phyloP scores from a whole-genome alignment of 2,888 invertebrate genomes.

The Netelia fuscicornis region DNA sequence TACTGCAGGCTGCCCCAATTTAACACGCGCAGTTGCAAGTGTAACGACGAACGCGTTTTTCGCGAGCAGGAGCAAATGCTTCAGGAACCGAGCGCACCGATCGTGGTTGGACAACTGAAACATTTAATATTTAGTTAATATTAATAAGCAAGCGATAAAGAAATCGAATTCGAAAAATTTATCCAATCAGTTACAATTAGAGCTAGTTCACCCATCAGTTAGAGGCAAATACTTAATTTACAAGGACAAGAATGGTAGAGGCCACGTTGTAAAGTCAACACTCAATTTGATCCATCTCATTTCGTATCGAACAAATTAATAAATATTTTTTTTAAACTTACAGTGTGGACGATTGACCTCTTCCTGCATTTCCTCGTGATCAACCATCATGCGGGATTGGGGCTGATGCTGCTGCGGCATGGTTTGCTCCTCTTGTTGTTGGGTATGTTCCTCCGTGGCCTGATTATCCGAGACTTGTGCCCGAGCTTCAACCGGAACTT shows the following conservation, averaged over 20 bases:
- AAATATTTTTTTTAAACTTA: slow-evolving; percentile 84
- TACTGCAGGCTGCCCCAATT: slow-evolving; percentile 63
- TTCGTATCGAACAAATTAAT: slow-evolving; percentile 6
- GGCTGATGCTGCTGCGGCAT: slow-evolving; percentile 85
- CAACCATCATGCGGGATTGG: slow-evolving; percentile 81
- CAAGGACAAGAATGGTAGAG: no score
- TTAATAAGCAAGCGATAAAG: background rate
- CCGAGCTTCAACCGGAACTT: slow-evolving; percentile 79
- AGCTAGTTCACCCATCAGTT: no score
- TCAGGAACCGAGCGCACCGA: slow-evolving; percentile 89
- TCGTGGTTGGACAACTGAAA: slow-evolving; percentile 93
- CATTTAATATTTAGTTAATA: slow-evolving; percentile 65
- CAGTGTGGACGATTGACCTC: slow-evolving; percentile 91
- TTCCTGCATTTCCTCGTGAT: slow-evolving; percentile 86
- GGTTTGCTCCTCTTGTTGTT: slow-evolving; percentile 78
- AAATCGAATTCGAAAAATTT: no score
- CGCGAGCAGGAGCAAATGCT: slow-evolving; percentile 85
- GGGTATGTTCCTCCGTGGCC: slow-evolving; percentile 76
- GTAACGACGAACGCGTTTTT: slow-evolving; percentile 91
- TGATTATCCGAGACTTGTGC: slow-evolving; percentile 80
- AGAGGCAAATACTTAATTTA: no score
- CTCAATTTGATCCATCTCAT: no score
- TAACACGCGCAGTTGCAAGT: slow-evolving; percentile 91
- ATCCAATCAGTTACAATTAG: no score
- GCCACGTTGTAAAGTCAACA: no score